Evolutionary conservation across 2,888 invertebrate species (phyloP), one percentile per base, ranked within the genome.

Genomic region (Nomada fabriciana): DNA sequence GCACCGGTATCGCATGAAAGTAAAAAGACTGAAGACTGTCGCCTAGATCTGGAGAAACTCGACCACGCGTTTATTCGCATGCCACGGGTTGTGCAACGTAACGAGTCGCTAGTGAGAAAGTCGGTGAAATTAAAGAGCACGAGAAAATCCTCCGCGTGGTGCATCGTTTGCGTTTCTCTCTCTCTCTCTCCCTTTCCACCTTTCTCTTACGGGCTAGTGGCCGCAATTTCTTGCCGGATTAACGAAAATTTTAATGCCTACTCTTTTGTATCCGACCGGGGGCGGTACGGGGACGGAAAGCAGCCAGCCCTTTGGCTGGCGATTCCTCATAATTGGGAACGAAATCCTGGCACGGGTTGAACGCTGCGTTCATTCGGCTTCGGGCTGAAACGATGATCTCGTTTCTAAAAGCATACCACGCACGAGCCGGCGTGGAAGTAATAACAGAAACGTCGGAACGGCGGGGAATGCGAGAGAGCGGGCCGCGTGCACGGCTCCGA

Each of bases 261-360:
- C 76, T 63, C 77, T 76, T 79, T 79, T 76, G 68, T 76, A 68
- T 63, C 63, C 57, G 68, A 50, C 57, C 55, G 7, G 1, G 36
- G 36, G 20, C 29, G 25, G 50, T 18, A n/a, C 15, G 36, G 36
- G 36, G 7, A 36, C 36, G 7, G 36, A 36, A 36, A 36, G 36
- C 36, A 36, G 0, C 5, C 5, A 36, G 15, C 50, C 52, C 53
- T 18, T 53, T 25, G 55, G 43, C 25, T 15, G 42, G 61, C 15
- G 53, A 11, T 60, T 69, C 59, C 76, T 76, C 71, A 61, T 81
- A 82, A 81, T 82, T 82, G 82, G 82, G 61, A 60, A 76, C 76
- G 82, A 83, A 81, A 81, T 82, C 65, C 25, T 80, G 59, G 15
- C 20, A 23, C 29, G 11, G 60, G 10, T 15, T 63, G 78, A 43